Conservation (phyloP, 2,888 invertebrate species). For the Meiosimyza decipiens region DNA sequence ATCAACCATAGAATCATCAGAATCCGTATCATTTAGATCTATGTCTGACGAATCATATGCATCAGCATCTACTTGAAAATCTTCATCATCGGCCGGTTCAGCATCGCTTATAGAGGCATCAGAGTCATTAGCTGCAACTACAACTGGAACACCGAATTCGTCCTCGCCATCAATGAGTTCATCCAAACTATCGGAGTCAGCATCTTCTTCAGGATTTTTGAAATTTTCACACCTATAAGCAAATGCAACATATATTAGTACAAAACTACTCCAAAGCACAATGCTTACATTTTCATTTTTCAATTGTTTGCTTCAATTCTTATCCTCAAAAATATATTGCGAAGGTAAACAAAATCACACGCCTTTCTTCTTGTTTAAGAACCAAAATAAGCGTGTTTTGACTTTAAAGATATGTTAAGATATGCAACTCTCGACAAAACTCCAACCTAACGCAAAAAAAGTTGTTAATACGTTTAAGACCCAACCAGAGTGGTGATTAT, state of each 20-base stretch:
- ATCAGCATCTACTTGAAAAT: slow-evolving; percentile 66
- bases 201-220: slow-evolving; percentile 54
- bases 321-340: not conserved
- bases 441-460: too few species aligned
- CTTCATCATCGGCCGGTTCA: slow-evolving; percentile 23
- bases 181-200: slow-evolving; percentile 57
- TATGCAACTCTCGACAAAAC: too few species aligned
- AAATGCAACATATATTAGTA: not conserved
- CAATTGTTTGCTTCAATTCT: not conserved
- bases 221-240: slow-evolving; percentile 54
- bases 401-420: too few species aligned
- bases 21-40: slow-evolving; percentile 54
- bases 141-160: slow-evolving; percentile 49
- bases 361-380: slow-evolving; percentile 1
- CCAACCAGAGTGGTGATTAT: too few species aligned
- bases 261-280: not conserved
- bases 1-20: slow-evolving; percentile 51
- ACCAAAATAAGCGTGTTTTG: not conserved
- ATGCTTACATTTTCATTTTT: slow-evolving; percentile 26
- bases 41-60: slow-evolving; percentile 49
- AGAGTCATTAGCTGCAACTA: slow-evolving; percentile 51
- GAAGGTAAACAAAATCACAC: slow-evolving; percentile 25
- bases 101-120: slow-evolving; percentile 47
- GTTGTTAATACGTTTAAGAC: too few species aligned
- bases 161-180: slow-evolving; percentile 56